Percentiles rank a stretch among this genome's conserved stretches.
Evolutionary conservation across 23 tunicate genomes (phyloP).

Genomic region (Phallusia fumigata): DNA sequence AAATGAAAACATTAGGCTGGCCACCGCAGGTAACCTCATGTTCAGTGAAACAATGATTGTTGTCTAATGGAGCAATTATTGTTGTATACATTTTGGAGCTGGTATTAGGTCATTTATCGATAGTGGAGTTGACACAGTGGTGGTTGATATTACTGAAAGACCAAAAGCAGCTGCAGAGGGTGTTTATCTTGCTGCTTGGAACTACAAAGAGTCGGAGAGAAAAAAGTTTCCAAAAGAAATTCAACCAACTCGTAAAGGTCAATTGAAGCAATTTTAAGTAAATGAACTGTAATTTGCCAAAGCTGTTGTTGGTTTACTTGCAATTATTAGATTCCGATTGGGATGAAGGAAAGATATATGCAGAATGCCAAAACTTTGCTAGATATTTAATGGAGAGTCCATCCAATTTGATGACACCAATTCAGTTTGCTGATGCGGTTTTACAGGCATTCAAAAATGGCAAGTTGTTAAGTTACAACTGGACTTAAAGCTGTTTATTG

Average conservation of each 20-base stretch:
- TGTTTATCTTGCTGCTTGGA: constrained; percentile 73
- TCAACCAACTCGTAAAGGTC: constrained; percentile 8
- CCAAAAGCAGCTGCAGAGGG: constrained; percentile 80
- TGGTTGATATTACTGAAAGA: constrained; percentile 40
- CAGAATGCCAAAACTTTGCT: constrained; percentile 83
- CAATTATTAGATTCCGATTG: constrained; percentile 27
- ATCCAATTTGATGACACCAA: constrained; percentile 85
- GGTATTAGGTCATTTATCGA: constrained; percentile 31
- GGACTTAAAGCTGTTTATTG: too few relatives aligned
- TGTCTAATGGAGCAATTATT: not conserved
- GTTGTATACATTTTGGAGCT: constrained; percentile 36
- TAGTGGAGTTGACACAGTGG: constrained; percentile 42
- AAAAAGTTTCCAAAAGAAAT: constrained; percentile 60
- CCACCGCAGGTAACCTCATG: constrained; percentile 40
- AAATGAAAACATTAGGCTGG: constrained; percentile 66
- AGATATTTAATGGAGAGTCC: constrained; percentile 91
- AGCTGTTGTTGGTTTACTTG: not conserved
- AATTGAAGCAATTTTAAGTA: not conserved
- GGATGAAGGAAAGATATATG: constrained; percentile 62
- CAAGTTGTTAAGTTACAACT: not conserved
- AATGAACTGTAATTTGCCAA: not conserved
- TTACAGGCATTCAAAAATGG: constrained; percentile 13
- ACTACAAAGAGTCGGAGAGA: constrained; percentile 72
- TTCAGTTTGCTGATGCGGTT: constrained; percentile 48
- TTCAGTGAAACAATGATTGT: not conserved